Percentiles rank a stretch among this genome's conserved stretches.
These are phyloP conservation scores for Danio jaintianensis DNA, from an alignment of 2,797 vertebrate genomes.

Conservation along the genomic window DNA sequence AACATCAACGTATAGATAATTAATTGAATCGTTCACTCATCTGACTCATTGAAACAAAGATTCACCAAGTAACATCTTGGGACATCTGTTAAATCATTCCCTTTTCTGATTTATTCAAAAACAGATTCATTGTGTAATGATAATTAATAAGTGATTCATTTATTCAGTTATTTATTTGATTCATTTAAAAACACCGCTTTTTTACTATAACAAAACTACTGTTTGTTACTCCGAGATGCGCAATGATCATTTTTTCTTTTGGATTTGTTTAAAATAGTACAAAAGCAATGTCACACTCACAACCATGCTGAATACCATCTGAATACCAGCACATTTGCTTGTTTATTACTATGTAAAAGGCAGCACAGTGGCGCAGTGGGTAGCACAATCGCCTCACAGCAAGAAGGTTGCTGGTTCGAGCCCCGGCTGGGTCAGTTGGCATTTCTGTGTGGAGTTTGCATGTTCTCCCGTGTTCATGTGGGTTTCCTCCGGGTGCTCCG, in stretches of 20 bases:
- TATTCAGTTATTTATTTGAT: not conserved
- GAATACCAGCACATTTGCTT: not conserved
- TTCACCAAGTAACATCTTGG: not conserved
- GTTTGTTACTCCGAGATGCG: not conserved
- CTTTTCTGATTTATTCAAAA: not conserved
- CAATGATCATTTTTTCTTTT: not conserved
- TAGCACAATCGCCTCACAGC: too few species aligned
- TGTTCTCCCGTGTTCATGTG: too few species aligned
- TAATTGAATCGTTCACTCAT: not conserved
- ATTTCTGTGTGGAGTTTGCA: too few species aligned
- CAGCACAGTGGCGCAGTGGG: too few species aligned
- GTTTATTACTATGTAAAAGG: not conserved
- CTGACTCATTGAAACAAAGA: not conserved
- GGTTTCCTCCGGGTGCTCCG: too few species aligned
- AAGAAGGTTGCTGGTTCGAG: too few species aligned
- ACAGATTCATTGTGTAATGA: not conserved
- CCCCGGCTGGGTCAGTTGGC: too few species aligned
- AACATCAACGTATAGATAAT: too few species aligned
- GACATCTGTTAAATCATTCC: not conserved
- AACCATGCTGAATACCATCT: not conserved
- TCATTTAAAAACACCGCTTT: not conserved
- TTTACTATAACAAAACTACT: not conserved
- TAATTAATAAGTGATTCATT: not conserved
- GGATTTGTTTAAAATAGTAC: too few species aligned
- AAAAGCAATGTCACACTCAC: not conserved